Evolutionary conservation across 1,140 invertebrate species (phyloP).

Genomic region (Heliconius melpomene): DNA sequence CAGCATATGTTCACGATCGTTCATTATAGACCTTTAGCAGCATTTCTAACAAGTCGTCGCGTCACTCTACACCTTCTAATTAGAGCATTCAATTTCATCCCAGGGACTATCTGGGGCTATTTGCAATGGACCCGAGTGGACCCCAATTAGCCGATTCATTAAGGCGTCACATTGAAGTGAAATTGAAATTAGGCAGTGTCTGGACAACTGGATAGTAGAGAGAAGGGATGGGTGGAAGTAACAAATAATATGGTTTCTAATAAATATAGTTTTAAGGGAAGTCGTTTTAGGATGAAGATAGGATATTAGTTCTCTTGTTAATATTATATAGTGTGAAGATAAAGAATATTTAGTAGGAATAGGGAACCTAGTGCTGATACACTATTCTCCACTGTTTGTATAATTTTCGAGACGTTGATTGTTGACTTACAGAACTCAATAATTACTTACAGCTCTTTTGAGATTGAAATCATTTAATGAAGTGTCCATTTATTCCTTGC

Average conservation of each 20-base stretch:
- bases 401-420: too few species aligned
- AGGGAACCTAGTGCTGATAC: too few species aligned
- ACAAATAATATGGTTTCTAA: not conserved
- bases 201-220: slow-evolving; percentile 14
- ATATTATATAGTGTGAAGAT: too few species aligned
- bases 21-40: slow-evolving; percentile 10
- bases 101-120: slow-evolving; percentile 29
- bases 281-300: too few species aligned
- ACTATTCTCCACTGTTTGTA: too few species aligned
- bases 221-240: not conserved
- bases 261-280: not conserved
- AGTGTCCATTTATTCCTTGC: not conserved
- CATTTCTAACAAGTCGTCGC: slow-evolving; percentile 22
- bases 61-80: slow-evolving; percentile 38
- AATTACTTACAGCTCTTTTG: not conserved
- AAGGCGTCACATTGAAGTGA: slow-evolving; percentile 35
- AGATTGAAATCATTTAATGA: not conserved
- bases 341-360: too few species aligned
- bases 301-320: too few species aligned
- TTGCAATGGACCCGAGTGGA: slow-evolving; percentile 46
- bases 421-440: too few species aligned
- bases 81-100: slow-evolving; percentile 39
- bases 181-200: slow-evolving; percentile 17
- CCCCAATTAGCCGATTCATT: slow-evolving; percentile 51
- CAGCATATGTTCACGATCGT: not conserved